Percentiles rank a stretch among this genome's conserved stretches.
phyloP scores from a whole-genome alignment of 2,888 invertebrate genomes.

The Cylindroiulus punctatus region DNA sequence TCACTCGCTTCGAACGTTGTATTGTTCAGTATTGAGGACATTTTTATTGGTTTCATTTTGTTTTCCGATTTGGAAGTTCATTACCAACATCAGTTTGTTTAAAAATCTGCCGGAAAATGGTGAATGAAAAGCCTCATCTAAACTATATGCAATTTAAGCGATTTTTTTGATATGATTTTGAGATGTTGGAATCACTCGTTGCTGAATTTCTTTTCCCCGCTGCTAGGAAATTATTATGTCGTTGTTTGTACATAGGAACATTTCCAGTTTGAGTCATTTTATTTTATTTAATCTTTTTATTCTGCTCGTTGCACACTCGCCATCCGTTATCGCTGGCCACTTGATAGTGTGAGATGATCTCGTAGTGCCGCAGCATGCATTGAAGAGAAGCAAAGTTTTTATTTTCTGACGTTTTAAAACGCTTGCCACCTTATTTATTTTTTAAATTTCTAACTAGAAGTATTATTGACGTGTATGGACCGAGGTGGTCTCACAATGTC shows the following conservation, averaged over 20 bases:
- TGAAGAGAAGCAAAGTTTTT: neutral
- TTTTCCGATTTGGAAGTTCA: neutral
- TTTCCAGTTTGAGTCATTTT: slow-evolving; percentile 1
- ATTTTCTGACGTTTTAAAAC: slow-evolving; percentile 8
- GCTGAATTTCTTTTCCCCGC: neutral
- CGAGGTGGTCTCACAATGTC: neutral
- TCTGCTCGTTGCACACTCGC: neutral
- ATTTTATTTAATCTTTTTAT: slow-evolving; percentile 25
- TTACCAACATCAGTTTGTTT: neutral
- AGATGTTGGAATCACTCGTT: neutral
- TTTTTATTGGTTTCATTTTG: no score
- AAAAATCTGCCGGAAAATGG: neutral
- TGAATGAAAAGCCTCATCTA: neutral
- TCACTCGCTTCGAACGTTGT: neutral
- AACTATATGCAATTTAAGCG: neutral
- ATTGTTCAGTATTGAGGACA: neutral
- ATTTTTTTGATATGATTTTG: neutral
- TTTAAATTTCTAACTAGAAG: neutral
- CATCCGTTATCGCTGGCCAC: neutral
- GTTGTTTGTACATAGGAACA: neutral
- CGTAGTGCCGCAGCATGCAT: neutral
- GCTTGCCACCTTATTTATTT: slow-evolving; percentile 20
- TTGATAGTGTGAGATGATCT: neutral
- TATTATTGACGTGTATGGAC: neutral
- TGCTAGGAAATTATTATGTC: neutral